phyloP scores from a whole-genome alignment of 2,113 vertebrate species.

The Daboia siamensis region DNA sequence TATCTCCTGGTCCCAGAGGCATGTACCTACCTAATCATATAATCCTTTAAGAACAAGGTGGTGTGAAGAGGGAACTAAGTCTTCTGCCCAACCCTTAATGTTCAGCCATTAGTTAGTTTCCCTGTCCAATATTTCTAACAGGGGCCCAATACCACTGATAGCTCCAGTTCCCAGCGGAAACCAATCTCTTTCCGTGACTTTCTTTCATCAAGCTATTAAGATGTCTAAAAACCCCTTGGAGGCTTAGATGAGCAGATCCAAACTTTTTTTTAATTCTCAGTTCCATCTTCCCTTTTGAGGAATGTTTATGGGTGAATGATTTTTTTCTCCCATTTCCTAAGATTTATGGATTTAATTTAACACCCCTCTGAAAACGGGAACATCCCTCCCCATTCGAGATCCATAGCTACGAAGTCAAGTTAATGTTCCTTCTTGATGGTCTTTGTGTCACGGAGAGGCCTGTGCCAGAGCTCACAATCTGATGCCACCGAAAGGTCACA shows the following conservation, averaged over 20 bases:
- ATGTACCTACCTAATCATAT: conserved; percentile 16
- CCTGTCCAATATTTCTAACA: conserved; percentile 39
- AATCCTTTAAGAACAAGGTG: not conserved
- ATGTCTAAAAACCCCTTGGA: conserved; percentile 37
- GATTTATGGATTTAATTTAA: conserved; percentile 43
- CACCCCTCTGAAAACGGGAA: conserved; percentile 32
- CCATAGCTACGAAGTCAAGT: not conserved
- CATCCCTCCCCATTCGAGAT: conserved; percentile 6
- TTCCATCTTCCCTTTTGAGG: conserved; percentile 31
- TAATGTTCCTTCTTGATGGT: not conserved
- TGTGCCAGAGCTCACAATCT: rapidly evolving
- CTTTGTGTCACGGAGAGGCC: not conserved
- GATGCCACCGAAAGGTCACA: not conserved
- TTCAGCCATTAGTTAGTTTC: not conserved
- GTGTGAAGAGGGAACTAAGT: conserved; percentile 3
- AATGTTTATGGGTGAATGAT: conserved; percentile 24
- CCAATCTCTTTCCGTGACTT: conserved; percentile 35
- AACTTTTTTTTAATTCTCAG: conserved; percentile 34
- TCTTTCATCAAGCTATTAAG: conserved; percentile 51
- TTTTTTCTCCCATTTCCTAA: conserved; percentile 34
- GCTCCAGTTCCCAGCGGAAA: conserved; percentile 17
- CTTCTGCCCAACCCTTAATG: conserved; percentile 11
- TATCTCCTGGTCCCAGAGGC: conserved; percentile 6
- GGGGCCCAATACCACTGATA: conserved; percentile 26
- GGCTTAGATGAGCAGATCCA: conserved; percentile 33